Conservation (phyloP, 2,113 vertebrate species). For the Lepus europaeus region DNA sequence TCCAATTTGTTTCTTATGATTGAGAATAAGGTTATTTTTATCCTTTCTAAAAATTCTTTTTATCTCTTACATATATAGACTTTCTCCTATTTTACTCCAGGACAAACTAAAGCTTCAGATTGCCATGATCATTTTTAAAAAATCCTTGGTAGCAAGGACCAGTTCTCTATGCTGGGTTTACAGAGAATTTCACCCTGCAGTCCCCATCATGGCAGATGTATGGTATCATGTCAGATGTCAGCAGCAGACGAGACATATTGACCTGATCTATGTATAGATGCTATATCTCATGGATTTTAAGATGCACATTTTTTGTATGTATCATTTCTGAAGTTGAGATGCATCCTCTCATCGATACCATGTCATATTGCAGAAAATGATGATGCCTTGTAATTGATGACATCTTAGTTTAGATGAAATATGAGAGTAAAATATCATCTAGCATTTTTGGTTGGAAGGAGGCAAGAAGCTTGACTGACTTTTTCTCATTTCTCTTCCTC, state of each 20-base stretch:
- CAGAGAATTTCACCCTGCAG: neutral
- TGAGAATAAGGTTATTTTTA: neutral
- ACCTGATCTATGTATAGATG: neutral
- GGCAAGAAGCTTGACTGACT: neutral
- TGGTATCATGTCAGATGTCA: neutral
- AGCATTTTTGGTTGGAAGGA: neutral
- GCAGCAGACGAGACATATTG: neutral
- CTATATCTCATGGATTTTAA: neutral
- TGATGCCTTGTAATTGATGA: too few relatives aligned
- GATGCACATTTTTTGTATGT: neutral
- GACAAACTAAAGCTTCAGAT: neutral
- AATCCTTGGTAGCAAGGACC: neutral
- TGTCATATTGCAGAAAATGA: constrained; percentile 11
- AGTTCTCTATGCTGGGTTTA: neutral
- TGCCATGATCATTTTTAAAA: neutral
- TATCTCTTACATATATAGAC: neutral
- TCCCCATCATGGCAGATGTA: rapidly evolving
- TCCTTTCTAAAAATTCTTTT: neutral
- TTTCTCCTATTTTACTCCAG: neutral
- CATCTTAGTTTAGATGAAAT: neutral
- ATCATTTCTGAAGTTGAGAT: neutral
- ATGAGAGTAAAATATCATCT: neutral
- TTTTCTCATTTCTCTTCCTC: neutral
- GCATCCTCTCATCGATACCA: neutral
- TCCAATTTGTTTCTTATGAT: neutral